Percentiles rank a stretch among this genome's conserved stretches.
These are phyloP conservation scores for Anagyrus pseudococci DNA, from an alignment of 2,888 invertebrate genomes.

Conservation along the genomic window DNA sequence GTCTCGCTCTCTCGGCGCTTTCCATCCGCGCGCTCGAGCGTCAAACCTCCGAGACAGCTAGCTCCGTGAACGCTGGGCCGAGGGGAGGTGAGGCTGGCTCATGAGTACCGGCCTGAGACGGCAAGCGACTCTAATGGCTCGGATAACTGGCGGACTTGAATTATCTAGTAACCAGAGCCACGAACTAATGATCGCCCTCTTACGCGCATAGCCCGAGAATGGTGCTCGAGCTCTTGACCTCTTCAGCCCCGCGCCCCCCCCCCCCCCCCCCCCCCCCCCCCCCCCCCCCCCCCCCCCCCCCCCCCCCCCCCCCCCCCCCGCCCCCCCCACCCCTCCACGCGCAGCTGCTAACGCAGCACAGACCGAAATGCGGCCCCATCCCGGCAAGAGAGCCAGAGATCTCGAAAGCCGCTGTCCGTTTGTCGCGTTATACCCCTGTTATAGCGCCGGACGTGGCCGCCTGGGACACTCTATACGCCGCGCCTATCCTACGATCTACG, in stretches of 20 bases:
- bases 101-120: not conserved
- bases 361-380: no score
- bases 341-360: no score
- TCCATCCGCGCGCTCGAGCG: not conserved
- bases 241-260: conserved; percentile 4
- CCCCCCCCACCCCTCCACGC: no score
- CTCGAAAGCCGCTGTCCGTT: no score
- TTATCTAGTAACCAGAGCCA: conserved; percentile 37
- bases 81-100: conserved; percentile 12
- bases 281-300: no score
- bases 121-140: conserved; percentile 32
- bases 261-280: not conserved
- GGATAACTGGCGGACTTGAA: conserved; percentile 38
- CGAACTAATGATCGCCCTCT: conserved; percentile 34
- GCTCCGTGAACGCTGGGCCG: conserved; percentile 4
- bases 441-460: no score
- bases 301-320: no score
- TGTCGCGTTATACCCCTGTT: no score
- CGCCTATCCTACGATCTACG: no score
- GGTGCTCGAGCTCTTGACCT: no score
- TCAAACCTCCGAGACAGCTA: conserved; percentile 14
- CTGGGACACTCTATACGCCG: no score
- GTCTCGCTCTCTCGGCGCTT: not conserved
- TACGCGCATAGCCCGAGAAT: conserved; percentile 18
- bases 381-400: no score